Evolutionary conservation across 2,797 vertebrate species (phyloP).

Genomic region (Pachyuromys duprasi): DNA sequence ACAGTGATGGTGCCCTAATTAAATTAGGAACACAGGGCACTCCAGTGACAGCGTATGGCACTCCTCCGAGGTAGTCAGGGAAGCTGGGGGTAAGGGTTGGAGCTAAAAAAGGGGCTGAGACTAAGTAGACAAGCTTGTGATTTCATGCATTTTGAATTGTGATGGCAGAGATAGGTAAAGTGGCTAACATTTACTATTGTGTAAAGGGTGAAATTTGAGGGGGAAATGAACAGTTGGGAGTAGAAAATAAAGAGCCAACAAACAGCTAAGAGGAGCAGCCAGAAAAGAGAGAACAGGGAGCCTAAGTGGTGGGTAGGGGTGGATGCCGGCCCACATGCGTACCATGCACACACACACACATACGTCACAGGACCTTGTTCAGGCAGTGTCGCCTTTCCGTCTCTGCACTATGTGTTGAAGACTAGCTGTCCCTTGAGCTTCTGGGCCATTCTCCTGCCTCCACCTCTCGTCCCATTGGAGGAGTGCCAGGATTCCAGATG

Average conservation of each 20-base stretch:
- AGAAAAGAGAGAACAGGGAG: background rate
- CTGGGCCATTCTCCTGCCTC: background rate
- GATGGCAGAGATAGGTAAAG: background rate
- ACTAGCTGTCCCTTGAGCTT: no score
- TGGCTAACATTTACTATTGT: background rate
- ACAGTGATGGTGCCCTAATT: background rate
- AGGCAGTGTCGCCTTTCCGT: background rate
- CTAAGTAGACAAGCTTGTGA: background rate
- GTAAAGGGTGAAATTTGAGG: background rate
- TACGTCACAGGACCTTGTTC: background rate
- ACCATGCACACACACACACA: background rate
- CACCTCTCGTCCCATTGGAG: background rate
- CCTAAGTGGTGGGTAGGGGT: background rate
- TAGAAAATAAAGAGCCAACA: slow-evolving; percentile 26
- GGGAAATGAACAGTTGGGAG: background rate
- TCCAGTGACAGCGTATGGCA: background rate
- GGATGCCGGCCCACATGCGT: background rate
- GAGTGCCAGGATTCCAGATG: background rate
- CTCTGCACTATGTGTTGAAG: background rate
- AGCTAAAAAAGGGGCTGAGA: background rate
- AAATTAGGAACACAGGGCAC: background rate
- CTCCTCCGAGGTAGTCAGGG: background rate
- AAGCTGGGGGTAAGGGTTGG: background rate
- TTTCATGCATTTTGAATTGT: background rate
- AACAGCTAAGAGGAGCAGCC: background rate